Conservation (phyloP, 2,113 vertebrate species). For the Rallus limicola region DNA sequence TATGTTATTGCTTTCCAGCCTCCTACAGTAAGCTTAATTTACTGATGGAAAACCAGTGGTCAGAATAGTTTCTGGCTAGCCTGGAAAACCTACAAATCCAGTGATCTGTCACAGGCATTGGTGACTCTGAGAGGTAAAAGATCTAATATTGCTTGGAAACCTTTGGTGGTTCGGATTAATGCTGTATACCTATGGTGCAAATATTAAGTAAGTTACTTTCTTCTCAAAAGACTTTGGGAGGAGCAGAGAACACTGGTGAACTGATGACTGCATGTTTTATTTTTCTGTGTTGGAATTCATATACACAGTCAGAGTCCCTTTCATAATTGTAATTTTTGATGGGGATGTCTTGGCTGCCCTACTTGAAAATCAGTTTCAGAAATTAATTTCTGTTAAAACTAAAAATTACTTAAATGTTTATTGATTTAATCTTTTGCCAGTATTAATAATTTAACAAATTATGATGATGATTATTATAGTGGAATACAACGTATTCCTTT, state of each 20-base stretch:
- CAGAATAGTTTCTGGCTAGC: not conserved
- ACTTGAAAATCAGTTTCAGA: not conserved
- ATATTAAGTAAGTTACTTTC: not conserved
- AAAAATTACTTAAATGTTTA: not conserved
- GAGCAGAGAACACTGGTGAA: not conserved
- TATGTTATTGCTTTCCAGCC: not conserved
- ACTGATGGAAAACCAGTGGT: not conserved
- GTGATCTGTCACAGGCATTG: not conserved
- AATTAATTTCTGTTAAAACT: not conserved
- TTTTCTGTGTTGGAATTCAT: not conserved
- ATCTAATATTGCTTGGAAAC: not conserved
- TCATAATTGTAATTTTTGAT: not conserved
- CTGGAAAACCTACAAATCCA: not conserved
- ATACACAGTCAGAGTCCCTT: not conserved
- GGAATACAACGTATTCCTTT: not conserved
- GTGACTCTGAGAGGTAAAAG: not conserved
- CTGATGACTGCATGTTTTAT: not conserved
- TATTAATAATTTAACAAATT: not conserved
- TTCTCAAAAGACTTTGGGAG: not conserved
- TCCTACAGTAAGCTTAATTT: not conserved
- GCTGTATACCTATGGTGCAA: fast-evolving
- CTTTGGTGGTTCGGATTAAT: not conserved
- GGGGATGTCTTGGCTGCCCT: not conserved
- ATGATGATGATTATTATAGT: not conserved
- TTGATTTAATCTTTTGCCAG: not conserved